Evolutionary conservation across 1,140 invertebrate species (phyloP).

Genomic region (Coenobita brevimanus): DNA sequence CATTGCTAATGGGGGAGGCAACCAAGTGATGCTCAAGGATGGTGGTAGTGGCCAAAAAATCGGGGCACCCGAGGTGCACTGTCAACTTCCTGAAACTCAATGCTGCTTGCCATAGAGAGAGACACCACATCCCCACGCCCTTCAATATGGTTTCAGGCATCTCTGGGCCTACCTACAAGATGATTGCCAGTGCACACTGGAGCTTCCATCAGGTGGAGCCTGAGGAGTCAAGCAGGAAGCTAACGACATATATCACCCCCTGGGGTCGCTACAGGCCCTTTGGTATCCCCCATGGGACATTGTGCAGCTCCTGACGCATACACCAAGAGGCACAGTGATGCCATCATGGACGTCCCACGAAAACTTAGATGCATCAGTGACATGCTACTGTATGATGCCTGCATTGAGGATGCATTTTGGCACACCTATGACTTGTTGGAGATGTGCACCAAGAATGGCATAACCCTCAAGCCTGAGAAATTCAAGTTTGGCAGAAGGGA

Average conservation of each 20-base stretch:
- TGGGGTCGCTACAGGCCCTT: constrained; percentile 22
- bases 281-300: constrained; percentile 37
- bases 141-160: constrained; percentile 37
- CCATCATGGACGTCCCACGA: constrained; percentile 17
- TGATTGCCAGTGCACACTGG: constrained; percentile 18
- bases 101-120: constrained; percentile 12
- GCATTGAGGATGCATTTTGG: too few relatives aligned
- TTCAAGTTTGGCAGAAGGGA: too few relatives aligned
- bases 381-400: too few relatives aligned
- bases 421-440: too few relatives aligned
- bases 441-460: too few relatives aligned
- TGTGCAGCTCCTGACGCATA: constrained; percentile 35
- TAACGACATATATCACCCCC: constrained; percentile 38
- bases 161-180: constrained; percentile 12
- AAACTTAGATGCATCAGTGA: constrained; percentile 26
- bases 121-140: constrained; percentile 14
- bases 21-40: constrained; percentile 33
- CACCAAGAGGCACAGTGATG: constrained; percentile 31
- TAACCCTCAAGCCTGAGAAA: too few relatives aligned
- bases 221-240: constrained; percentile 6
- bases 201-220: constrained; percentile 31
- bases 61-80: constrained; percentile 11
- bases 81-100: constrained; percentile 34
- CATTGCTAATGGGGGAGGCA: constrained; percentile 18
- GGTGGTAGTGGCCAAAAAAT: too few relatives aligned